Conservation (phyloP, 2,113 vertebrate genomes). For the Oxyruncus cristatus region DNA sequence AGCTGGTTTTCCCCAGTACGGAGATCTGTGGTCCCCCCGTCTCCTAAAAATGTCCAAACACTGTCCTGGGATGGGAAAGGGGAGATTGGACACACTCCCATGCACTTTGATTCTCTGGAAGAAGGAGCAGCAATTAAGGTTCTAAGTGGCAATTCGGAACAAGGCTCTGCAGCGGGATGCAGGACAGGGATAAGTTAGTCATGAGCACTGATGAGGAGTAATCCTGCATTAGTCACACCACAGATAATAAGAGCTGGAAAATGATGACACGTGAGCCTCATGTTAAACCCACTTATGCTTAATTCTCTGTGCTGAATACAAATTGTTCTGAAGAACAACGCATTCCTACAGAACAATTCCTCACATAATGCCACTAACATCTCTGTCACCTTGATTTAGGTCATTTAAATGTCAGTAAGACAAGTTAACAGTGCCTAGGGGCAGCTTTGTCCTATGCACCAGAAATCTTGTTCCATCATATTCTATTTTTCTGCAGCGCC, state of each 20-base stretch:
- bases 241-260: constrained; percentile 54
- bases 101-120: neutral
- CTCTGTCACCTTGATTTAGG: constrained; percentile 57
- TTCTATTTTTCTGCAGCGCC: neutral
- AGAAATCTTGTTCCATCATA: neutral
- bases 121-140: neutral
- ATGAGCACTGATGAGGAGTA: constrained; percentile 25
- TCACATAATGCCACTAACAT: constrained; percentile 42
- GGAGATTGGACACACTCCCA: neutral
- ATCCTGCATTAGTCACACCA: constrained; percentile 54
- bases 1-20: neutral
- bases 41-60: fast-evolving
- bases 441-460: constrained; percentile 12
- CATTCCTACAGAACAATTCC: constrained; percentile 35
- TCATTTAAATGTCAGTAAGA: constrained; percentile 47
- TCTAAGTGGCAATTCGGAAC: neutral
- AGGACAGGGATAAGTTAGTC: constrained; percentile 32
- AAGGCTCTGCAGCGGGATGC: neutral
- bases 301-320: constrained; percentile 34
- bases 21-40: neutral
- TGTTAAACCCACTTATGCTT: constrained; percentile 53
- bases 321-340: constrained; percentile 53
- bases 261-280: constrained; percentile 50
- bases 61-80: neutral
- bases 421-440: constrained; percentile 31